Base-by-base conservation (phyloP, 2,888 invertebrate genomes). In the Dasysyrphus tricinctus region DNA sequence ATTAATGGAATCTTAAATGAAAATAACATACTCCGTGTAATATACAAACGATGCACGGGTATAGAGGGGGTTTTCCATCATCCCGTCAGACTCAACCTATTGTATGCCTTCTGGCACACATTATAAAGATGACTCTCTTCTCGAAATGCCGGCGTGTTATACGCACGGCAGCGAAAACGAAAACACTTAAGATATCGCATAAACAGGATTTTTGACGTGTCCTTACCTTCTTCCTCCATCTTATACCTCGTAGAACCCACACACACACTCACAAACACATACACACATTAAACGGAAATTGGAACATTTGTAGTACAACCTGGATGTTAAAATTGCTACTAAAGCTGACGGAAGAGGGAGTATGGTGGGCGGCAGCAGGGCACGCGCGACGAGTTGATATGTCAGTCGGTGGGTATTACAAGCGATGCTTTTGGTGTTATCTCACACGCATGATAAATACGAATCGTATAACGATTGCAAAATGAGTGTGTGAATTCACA, bases 401-500 rank as follows among this genome's bases (percentile, higher is more conserved):
- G 51, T 24, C 24, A 24, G 54, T 29, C 19, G 61, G 51, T 44
- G n/a, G 39, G 49, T 29, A 79, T 69, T 74, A 83, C 57, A 70
- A 76, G 54, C 56, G 56, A 59, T 77, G 77, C 80, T 47, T 69
- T 77, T 85, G n/a, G 77, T 73, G 84, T 85, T 85, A 85, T 85
- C 84, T 80, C 72, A 80, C 84, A 81, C 85, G 81, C 85, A 85
- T 85, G 81, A 81, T 85, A 85, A 85, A 85, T 85, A 85, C 85
- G 81, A 85, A 74, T 81, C n/a, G n/a, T n/a, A n/a, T n/a, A n/a
- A n/a, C n/a, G n/a, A n/a, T n/a, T n/a, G n/a, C n/a, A n/a, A n/a
- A n/a, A n/a, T n/a, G n/a, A n/a, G n/a, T n/a, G n/a, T n/a, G n/a
- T n/a, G n/a, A n/a, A n/a, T n/a, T n/a, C n/a, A n/a, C 85, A 85